Percentiles rank a stretch among this genome's conserved stretches.
These are phyloP conservation scores for Colistium nudipinnis DNA, from an alignment of 2,113 vertebrate genomes.

Conservation along the genomic window DNA sequence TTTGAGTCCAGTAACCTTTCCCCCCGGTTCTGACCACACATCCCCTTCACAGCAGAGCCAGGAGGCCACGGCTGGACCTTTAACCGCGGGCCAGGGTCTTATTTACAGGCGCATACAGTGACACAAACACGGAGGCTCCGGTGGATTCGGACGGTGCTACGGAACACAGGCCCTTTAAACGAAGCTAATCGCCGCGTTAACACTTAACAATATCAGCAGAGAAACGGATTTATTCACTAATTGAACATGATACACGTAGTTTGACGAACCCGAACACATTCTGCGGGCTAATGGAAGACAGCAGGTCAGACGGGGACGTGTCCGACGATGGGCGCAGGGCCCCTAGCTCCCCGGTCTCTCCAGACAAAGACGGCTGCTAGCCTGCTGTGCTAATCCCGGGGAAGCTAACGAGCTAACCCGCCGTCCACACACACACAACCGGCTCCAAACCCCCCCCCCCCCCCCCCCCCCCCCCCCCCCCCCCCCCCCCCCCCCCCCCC, in stretches of 20 bases:
- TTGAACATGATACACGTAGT: too few relatives aligned
- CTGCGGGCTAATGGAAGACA: not conserved
- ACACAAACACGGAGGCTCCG: not conserved
- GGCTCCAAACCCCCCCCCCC: slow-evolving; percentile 32
- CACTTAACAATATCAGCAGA: too few relatives aligned
- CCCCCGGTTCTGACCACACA: not conserved
- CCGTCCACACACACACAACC: slow-evolving; percentile 55
- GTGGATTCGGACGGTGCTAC: not conserved
- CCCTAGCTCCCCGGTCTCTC: slow-evolving; percentile 60
- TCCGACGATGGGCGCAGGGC: slow-evolving; percentile 63
- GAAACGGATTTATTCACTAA: too few relatives aligned
- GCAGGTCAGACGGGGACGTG: slow-evolving; percentile 62
- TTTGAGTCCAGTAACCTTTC: too few relatives aligned
- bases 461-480: too few relatives aligned
- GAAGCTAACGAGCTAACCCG: slow-evolving; percentile 55
- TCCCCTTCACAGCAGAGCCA: not conserved
- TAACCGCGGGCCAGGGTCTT: not conserved
- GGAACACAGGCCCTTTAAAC: too few relatives aligned
- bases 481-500: too few relatives aligned
- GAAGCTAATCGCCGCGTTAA: too few relatives aligned
- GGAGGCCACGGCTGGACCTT: not conserved
- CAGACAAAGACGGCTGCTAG: slow-evolving; percentile 79
- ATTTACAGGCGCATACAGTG: too few relatives aligned
- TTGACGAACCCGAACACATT: too few relatives aligned
- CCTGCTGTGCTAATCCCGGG: slow-evolving; percentile 66